Evolutionary conservation across 2,888 invertebrate genomes (phyloP).

Genomic region (Scaptomyza tumidula): DNA sequence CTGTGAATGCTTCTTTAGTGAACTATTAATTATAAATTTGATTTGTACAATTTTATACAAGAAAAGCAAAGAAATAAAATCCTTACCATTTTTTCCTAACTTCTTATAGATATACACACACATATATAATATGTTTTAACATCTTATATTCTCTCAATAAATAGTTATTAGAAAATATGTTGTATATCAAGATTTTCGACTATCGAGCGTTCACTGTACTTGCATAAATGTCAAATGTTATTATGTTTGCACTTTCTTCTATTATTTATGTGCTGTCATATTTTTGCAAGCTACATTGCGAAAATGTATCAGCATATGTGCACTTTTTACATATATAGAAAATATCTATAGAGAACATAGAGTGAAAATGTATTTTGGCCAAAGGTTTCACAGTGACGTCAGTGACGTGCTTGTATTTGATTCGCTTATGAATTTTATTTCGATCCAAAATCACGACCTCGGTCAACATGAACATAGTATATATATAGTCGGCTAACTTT

Average conservation of each 20-base stretch:
- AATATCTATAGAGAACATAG: constrained; percentile 1
- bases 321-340: neutral
- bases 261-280: constrained; percentile 25
- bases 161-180: too few species aligned
- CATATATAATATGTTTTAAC: too few species aligned
- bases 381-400: constrained; percentile 28
- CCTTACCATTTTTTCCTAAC: too few species aligned
- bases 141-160: too few species aligned
- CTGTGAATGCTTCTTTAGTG: neutral
- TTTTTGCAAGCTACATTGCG: neutral
- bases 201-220: constrained; percentile 5
- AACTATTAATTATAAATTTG: too few species aligned
- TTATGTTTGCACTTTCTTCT: constrained; percentile 13
- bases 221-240: constrained; percentile 7
- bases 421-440: neutral
- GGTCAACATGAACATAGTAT: constrained; percentile 18
- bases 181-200: neutral
- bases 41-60: too few species aligned
- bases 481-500: constrained; percentile 9
- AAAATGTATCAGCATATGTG: neutral
- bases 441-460: constrained; percentile 31
- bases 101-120: too few species aligned
- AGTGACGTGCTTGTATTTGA: constrained; percentile 12
- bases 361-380: constrained; percentile 2
- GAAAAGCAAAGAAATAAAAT: too few species aligned